These are phyloP conservation scores for Leptinotarsa rubiginosa DNA, from an alignment of 2,888 invertebrate genomes.

Conservation along the genomic window DNA sequence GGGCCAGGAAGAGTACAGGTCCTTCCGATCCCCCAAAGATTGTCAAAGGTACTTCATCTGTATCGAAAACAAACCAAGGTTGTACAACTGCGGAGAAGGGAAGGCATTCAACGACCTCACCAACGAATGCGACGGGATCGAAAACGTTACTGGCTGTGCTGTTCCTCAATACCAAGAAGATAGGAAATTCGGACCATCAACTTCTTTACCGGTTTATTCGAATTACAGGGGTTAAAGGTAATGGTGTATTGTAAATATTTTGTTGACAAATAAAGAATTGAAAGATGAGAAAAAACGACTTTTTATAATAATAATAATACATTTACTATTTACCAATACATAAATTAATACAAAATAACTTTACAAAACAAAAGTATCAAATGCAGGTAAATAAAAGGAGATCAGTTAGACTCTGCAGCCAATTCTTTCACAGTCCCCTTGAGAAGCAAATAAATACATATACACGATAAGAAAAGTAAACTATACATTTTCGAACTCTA, in stretches of 20 bases:
- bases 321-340: too few relatives aligned
- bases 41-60: constrained; percentile 87
- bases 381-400: too few relatives aligned
- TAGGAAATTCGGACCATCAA: constrained; percentile 3
- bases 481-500: too few relatives aligned
- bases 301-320: too few relatives aligned
- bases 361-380: too few relatives aligned
- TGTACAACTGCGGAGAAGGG: constrained; percentile 81
- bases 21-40: constrained; percentile 71
- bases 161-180: constrained; percentile 42
- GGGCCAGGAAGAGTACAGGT: constrained; percentile 67
- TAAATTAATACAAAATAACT: too few relatives aligned
- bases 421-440: too few relatives aligned
- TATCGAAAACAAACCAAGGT: constrained; percentile 76
- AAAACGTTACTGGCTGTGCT: constrained; percentile 82
- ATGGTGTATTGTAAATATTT: not conserved
- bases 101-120: constrained; percentile 81
- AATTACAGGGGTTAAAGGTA: constrained; percentile 10
- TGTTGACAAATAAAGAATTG: constrained; percentile 6
- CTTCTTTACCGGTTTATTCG: constrained; percentile 13
- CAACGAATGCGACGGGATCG: constrained; percentile 80
- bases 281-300: not conserved
- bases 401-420: too few relatives aligned
- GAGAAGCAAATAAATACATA: too few relatives aligned
- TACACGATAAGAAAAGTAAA: too few relatives aligned